A percentile compares a stretch with the other conserved stretches of the same genome.
Conservation (phyloP, 1,140 invertebrate genomes). For the Magallana gigas region DNA sequence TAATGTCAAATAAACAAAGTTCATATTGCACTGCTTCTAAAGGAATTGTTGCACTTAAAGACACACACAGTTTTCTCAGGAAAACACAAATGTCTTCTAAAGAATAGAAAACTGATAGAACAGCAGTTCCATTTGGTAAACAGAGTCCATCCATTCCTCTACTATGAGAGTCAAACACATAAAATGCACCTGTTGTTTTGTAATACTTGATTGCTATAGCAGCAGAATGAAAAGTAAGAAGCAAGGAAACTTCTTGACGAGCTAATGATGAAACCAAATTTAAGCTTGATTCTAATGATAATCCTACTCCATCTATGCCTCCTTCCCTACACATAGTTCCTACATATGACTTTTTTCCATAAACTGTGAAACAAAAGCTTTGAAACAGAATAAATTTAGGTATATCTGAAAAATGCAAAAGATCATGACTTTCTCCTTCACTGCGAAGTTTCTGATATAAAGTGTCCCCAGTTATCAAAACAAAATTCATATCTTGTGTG, state of each 20-base stretch:
- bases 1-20: background rate
- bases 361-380: background rate
- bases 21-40: background rate
- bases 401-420: background rate
- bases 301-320: background rate
- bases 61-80: background rate
- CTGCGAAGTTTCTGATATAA: background rate
- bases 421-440: background rate
- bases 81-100: background rate
- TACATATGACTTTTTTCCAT: background rate
- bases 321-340: background rate
- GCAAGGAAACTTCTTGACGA: background rate
- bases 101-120: background rate
- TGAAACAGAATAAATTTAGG: background rate
- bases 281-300: background rate
- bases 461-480: background rate
- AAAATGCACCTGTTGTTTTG: background rate
- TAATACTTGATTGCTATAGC: background rate
- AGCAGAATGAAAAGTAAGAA: background rate
- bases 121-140: background rate
- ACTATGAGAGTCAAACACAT: constrained; percentile 10
- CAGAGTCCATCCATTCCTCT: background rate
- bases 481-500: background rate
- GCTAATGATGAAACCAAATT: background rate
- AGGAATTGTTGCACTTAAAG: background rate